Evolutionary conservation across 2,888 invertebrate species (phyloP).

Genomic region (Apamea anceps): DNA sequence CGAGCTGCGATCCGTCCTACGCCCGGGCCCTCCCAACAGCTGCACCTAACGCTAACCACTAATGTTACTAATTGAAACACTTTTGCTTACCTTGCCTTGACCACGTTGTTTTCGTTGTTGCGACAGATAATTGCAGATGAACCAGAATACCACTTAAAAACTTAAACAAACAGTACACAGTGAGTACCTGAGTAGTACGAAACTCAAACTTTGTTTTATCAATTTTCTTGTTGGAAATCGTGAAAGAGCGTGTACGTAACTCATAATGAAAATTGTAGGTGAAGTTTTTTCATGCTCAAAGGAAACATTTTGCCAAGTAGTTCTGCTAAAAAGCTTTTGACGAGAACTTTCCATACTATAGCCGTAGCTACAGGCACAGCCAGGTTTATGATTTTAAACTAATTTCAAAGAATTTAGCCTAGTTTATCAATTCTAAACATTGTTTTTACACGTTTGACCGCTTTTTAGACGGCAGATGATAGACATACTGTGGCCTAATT

Average conservation of each 20-base stretch:
- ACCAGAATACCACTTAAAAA: constrained; percentile 39
- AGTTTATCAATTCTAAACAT: constrained; percentile 48
- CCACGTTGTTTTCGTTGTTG: constrained; percentile 58
- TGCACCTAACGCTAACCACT: constrained; percentile 68
- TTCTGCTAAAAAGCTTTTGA: not conserved
- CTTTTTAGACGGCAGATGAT: constrained; percentile 59
- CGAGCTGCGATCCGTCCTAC: constrained; percentile 69
- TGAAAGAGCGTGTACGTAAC: not conserved
- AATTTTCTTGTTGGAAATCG: not conserved
- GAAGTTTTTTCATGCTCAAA: not conserved
- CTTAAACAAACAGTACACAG: constrained; percentile 13
- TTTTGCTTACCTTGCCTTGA: constrained; percentile 68
- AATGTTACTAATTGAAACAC: constrained; percentile 76
- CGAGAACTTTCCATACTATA: not conserved
- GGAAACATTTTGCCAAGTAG: not conserved
- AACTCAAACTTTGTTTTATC: not conserved
- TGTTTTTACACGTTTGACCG: constrained; percentile 55
- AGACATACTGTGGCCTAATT: constrained; percentile 60
- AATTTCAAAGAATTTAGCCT: constrained; percentile 42
- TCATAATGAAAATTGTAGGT: constrained; percentile 5
- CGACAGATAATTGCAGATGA: constrained; percentile 59
- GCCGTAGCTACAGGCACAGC: not conserved
- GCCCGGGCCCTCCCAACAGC: constrained; percentile 71
- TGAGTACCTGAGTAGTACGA: not conserved
- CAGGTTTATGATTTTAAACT: constrained; percentile 22